Evolutionary conservation across 2,888 invertebrate genomes (phyloP), one percentile per base, ranked within the genome.

Genomic region (Nasonovia ribisnigri): DNA sequence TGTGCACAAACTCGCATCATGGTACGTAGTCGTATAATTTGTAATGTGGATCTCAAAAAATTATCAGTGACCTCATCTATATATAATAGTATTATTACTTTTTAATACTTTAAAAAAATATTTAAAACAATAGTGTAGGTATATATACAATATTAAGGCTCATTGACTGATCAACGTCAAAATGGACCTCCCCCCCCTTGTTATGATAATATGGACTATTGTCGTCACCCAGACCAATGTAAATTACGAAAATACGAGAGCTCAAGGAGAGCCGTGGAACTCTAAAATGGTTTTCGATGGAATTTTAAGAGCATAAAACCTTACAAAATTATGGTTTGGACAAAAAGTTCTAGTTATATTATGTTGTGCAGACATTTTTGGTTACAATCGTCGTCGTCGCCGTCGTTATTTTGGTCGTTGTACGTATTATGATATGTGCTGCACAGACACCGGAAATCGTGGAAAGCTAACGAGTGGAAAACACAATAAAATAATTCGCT

Each of bases 401-500:
- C 60, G 67, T 67, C n/a, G 11, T 67, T 29, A 13, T 5, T 29
- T 29, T 67, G 5, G n/a, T 67, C 16, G 67, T 67, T 16, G n/a
- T 51, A 16, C 13, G 13, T 4, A 0, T n/a, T n/a, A n/a, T n/a
- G n/a, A n/a, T 67, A 67, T n/a, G n/a, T 67, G 11, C 3, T 11
- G 11, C 3, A 11, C 3, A 11, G 60, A 16, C 4, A n/a, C n/a
- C 67, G n/a, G 67, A 67, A n/a, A 67, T n/a, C 67, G n/a, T 67
- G 16, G n/a, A n/a, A 67, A 67, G 13, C n/a, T 67, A 67, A n/a
- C n/a, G n/a, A n/a, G n/a, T n/a, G n/a, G n/a, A 67, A n/a, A 67
- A 67, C n/a, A 67, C 67, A 67, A 67, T 67, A 67, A 67, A 67
- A 67, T n/a, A 46, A 67, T 67, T 67, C n/a, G 60, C n/a, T n/a